phyloP scores from a whole-genome alignment of 1,140 invertebrate genomes.

The Prorops nasuta region DNA sequence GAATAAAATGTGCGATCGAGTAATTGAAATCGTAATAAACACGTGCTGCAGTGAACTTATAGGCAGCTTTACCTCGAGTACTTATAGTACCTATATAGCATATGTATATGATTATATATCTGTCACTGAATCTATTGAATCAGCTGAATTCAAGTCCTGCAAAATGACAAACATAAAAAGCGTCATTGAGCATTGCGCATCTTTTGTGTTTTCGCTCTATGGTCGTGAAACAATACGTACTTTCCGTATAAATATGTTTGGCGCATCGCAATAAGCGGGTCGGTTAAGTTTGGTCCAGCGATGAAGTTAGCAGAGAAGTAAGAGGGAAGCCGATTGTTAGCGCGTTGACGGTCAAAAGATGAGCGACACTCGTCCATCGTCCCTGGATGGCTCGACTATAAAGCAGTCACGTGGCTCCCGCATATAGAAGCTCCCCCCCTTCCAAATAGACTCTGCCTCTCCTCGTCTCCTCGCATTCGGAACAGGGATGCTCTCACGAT shows the following conservation, averaged over 20 bases:
- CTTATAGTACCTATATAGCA: no score
- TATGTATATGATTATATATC: no score
- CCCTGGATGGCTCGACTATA: slow-evolving; percentile 33
- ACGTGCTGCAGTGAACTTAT: no score
- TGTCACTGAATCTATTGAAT: no score
- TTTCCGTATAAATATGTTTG: slow-evolving; percentile 34
- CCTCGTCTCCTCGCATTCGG: slow-evolving; percentile 35
- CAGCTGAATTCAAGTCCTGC: no score
- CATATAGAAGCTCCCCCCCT: slow-evolving; percentile 21
- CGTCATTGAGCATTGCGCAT: slow-evolving; percentile 1
- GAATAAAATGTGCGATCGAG: no score
- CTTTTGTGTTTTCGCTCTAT: no score
- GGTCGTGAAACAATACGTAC: slow-evolving; percentile 36
- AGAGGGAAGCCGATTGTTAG: background rate
- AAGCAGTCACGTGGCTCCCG: slow-evolving; percentile 42
- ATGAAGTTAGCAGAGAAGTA: background rate
- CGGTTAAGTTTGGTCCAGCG: slow-evolving; percentile 31
- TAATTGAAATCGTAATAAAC: no score
- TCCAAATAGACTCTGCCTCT: slow-evolving; percentile 21
- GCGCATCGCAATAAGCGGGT: slow-evolving; percentile 1
- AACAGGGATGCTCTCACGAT: slow-evolving; percentile 45
- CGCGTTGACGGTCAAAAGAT: slow-evolving; percentile 33
- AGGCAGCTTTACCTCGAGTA: no score
- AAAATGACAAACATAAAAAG: slow-evolving; percentile 32
- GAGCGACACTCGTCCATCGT: slow-evolving; percentile 20